Evolutionary conservation across 2,113 vertebrate species (phyloP).

Genomic region (Microtus pennsylvanicus): DNA sequence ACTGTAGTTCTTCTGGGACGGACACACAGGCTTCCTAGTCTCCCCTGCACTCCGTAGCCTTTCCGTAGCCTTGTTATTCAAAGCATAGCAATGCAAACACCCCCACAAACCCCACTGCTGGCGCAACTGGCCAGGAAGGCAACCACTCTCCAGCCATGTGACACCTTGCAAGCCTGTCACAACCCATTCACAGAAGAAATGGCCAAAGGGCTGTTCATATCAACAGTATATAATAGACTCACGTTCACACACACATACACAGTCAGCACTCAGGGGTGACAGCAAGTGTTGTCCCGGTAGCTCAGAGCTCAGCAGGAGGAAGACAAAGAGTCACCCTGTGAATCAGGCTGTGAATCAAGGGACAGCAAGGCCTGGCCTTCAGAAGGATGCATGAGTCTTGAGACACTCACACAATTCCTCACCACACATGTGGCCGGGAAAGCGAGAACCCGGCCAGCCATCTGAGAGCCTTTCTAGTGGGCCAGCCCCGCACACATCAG

Average conservation of each 20-base stretch:
- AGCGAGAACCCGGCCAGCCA: not conserved
- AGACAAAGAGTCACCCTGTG: not conserved
- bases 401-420: not conserved
- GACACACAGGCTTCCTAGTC: not conserved
- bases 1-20: not conserved
- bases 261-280: not conserved
- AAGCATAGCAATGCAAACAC: not conserved
- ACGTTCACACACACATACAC: not conserved
- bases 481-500: not conserved
- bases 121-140: too few species aligned
- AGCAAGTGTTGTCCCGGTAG: not conserved
- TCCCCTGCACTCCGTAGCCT: not conserved
- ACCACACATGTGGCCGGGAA: not conserved
- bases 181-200: not conserved
- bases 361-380: fast-evolving
- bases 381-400: not conserved
- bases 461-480: not conserved
- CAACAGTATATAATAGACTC: fast-evolving
- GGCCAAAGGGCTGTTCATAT: not conserved
- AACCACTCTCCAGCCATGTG: not conserved
- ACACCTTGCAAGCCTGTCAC: not conserved
- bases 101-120: not conserved
- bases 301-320: not conserved
- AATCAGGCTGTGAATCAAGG: too few species aligned
- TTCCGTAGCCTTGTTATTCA: not conserved